These are phyloP conservation scores for Drosophila stalkeri DNA, from an alignment of 2,888 invertebrate species.

Conservation along the genomic window DNA sequence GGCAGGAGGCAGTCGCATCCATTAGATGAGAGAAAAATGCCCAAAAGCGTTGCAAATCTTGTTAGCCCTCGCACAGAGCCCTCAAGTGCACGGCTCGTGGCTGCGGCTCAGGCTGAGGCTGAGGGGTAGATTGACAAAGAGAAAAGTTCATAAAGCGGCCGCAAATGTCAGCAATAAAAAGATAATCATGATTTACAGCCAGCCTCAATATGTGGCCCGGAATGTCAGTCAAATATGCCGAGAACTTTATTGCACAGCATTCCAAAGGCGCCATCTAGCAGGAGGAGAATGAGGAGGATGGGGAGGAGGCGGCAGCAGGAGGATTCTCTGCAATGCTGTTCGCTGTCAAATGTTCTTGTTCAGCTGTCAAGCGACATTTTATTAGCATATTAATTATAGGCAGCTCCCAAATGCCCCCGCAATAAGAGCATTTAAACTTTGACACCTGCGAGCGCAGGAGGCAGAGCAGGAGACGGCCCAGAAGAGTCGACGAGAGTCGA, in stretches of 20 bases:
- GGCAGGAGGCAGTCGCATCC: conserved; percentile 26
- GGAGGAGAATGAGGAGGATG: background rate
- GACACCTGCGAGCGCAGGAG: conserved; percentile 43
- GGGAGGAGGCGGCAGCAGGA: background rate
- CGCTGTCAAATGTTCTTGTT: conserved; percentile 60
- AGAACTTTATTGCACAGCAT: conserved; percentile 58
- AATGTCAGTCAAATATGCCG: conserved; percentile 56
- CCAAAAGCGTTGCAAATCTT: conserved; percentile 69
- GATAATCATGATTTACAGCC: conserved; percentile 73
- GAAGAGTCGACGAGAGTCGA: background rate
- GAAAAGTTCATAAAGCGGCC: conserved; percentile 58
- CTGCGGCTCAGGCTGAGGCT: background rate
- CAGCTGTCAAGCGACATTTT: conserved; percentile 59
- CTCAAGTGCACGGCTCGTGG: conserved; percentile 3
- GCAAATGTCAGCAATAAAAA: conserved; percentile 65
- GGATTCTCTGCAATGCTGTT: background rate
- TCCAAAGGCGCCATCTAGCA: conserved; percentile 21
- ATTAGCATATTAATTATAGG: conserved; percentile 66
- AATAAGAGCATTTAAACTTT: conserved; percentile 42
- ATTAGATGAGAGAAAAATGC: conserved; percentile 52
- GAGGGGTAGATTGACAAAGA: conserved; percentile 2
- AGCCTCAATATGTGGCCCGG: conserved; percentile 57
- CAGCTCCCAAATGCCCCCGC: conserved; percentile 27
- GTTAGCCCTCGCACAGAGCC: conserved; percentile 49
- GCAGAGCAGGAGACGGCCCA: background rate